Conservation (phyloP, 2,113 vertebrate genomes). For the Lathamus discolor region DNA sequence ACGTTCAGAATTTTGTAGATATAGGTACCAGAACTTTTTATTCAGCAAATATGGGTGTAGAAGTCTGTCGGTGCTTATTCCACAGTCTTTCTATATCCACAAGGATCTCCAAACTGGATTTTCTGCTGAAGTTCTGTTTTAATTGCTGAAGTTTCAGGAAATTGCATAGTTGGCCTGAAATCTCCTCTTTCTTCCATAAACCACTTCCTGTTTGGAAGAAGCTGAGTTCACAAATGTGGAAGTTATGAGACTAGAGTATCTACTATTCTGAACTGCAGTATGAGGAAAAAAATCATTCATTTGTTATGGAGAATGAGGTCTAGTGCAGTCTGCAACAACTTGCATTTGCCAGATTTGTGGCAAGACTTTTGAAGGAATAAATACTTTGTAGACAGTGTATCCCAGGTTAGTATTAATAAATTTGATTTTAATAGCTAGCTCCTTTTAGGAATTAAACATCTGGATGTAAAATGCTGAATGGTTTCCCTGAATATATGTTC, state of each 20-base stretch:
- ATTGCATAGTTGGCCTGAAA: slow-evolving; percentile 16
- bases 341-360: background rate
- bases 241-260: background rate
- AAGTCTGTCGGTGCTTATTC: background rate
- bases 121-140: slow-evolving; percentile 11
- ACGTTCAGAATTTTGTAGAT: background rate
- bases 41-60: background rate
- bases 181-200: slow-evolving; percentile 9
- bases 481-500: background rate
- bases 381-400: background rate
- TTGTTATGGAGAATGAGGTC: background rate
- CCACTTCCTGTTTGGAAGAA: slow-evolving; percentile 46
- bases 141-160: slow-evolving; percentile 35
- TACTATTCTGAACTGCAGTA: background rate
- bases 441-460: background rate
- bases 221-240: slow-evolving; percentile 21
- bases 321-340: background rate
- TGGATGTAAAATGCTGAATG: background rate
- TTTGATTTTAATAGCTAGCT: background rate
- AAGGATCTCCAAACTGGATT: background rate
- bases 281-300: background rate
- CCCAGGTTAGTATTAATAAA: background rate
- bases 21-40: background rate
- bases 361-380: background rate
- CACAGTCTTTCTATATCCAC: background rate